A percentile compares a stretch with the other conserved stretches of the same genome.
phyloP scores from a whole-genome alignment of 2,797 vertebrate genomes.

The Enteromius anoplus region DNA sequence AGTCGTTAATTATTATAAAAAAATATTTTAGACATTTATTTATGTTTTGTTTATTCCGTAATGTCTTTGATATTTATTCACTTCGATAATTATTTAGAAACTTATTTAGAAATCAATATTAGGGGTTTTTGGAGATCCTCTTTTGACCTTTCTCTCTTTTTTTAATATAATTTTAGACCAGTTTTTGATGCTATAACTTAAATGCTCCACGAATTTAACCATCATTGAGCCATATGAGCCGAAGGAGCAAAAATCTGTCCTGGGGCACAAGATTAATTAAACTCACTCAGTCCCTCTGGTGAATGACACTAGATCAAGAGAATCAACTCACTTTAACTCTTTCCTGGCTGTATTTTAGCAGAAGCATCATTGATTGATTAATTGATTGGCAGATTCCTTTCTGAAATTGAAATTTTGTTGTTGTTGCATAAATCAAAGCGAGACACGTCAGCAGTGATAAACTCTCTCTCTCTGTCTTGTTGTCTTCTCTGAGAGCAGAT shows the following conservation, averaged over 20 bases:
- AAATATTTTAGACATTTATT: neutral
- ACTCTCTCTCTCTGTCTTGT: neutral
- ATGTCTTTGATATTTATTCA: neutral
- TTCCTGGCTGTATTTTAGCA: neutral
- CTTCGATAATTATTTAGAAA: too few relatives aligned
- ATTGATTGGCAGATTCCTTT: neutral
- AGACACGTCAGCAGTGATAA: neutral
- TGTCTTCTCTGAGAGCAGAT: neutral
- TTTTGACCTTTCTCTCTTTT: too few relatives aligned
- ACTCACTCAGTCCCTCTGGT: constrained; percentile 16
- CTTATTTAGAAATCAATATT: too few relatives aligned
- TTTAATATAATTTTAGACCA: neutral
- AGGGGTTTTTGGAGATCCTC: neutral
- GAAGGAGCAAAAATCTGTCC: constrained; percentile 38
- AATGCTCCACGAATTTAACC: too few relatives aligned
- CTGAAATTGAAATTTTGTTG: neutral
- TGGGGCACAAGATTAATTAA: constrained; percentile 51
- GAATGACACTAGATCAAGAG: constrained; percentile 19
- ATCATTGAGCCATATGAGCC: constrained; percentile 23
- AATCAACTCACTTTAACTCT: neutral
- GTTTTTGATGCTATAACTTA: neutral
- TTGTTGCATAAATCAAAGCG: neutral
- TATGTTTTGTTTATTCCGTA: neutral
- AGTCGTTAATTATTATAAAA: neutral
- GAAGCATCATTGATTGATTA: neutral